A percentile compares a stretch with the other conserved stretches of the same genome.
phyloP scores from a whole-genome alignment of 2,888 invertebrate genomes.

The Netelia melanura region DNA sequence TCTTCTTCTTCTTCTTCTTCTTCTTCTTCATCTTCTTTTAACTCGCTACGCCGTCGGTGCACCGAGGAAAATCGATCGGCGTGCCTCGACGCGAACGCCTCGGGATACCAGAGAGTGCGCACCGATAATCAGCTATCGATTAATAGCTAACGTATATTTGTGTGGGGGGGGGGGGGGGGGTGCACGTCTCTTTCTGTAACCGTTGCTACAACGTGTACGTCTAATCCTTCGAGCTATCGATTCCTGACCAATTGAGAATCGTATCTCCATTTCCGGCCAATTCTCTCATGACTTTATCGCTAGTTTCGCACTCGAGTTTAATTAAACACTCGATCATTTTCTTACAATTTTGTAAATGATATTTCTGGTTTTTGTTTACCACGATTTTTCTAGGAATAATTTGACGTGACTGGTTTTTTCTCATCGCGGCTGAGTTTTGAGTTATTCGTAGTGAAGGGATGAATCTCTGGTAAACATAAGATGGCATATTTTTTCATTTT shows the following conservation, averaged over 20 bases:
- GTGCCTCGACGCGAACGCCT: conserved; percentile 41
- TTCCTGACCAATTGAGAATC: conserved; percentile 61
- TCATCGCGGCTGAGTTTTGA: no score
- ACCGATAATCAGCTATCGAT: conserved; percentile 67
- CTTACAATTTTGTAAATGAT: background rate
- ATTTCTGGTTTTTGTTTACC: background rate
- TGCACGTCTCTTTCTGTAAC: conserved; percentile 36
- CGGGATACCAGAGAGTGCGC: conserved; percentile 15
- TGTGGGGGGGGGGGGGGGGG: background rate
- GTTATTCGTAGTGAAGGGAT: conserved; percentile 70
- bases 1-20: conserved; percentile 27
- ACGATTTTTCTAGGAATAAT: conserved; percentile 71
- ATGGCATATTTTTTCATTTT: conserved; percentile 53
- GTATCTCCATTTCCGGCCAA: conserved; percentile 60
- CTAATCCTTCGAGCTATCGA: conserved; percentile 60
- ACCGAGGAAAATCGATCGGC: conserved; percentile 68
- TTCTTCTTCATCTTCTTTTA: conserved; percentile 18
- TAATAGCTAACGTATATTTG: conserved; percentile 47
- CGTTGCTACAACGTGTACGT: conserved; percentile 29
- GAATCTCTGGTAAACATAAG: background rate
- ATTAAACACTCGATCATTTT: conserved; percentile 1
- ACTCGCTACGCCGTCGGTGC: conserved; percentile 44
- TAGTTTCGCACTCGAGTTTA: background rate
- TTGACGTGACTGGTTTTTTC: no score
- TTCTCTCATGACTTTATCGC: background rate